phyloP scores from a whole-genome alignment of 2,888 invertebrate genomes.

The Desoria tigrina region DNA sequence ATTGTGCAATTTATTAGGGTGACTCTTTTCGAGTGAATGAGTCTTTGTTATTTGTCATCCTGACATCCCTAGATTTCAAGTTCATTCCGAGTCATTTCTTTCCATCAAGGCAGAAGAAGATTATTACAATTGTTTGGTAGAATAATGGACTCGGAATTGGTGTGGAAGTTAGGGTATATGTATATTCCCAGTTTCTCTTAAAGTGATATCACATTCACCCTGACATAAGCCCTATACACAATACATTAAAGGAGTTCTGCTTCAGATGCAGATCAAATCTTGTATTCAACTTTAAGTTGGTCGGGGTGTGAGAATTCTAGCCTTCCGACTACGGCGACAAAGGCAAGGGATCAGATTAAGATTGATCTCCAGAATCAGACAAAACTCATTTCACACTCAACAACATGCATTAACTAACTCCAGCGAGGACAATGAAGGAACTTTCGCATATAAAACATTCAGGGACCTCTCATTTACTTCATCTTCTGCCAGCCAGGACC shows the following conservation, averaged over 20 bases:
- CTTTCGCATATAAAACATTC: neutral
- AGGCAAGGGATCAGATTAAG: slow-evolving; percentile 39
- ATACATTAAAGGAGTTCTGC: too few relatives aligned
- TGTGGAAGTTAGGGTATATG: neutral
- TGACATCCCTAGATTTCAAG: slow-evolving; percentile 18
- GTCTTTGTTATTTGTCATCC: slow-evolving; percentile 16
- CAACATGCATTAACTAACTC: slow-evolving; percentile 28
- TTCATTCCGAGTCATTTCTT: slow-evolving; percentile 41
- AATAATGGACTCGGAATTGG: slow-evolving; percentile 6
- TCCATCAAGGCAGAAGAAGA: slow-evolving; percentile 24
- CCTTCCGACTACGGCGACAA: slow-evolving; percentile 19
- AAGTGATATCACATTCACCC: too few relatives aligned
- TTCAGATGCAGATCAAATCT: slow-evolving; percentile 5
- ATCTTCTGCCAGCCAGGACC: neutral
- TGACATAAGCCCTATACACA: too few relatives aligned
- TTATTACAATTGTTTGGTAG: slow-evolving; percentile 12
- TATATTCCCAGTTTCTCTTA: too few relatives aligned
- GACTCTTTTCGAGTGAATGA: neutral
- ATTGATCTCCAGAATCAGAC: slow-evolving; percentile 50
- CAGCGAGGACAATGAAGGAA: slow-evolving; percentile 4
- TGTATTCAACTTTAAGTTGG: neutral
- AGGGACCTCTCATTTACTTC: neutral
- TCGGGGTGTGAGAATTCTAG: neutral
- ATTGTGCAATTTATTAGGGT: too few relatives aligned
- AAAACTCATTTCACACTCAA: slow-evolving; percentile 50